A percentile compares a stretch with the other conserved stretches of the same genome.
Evolutionary conservation across 1,140 invertebrate species (phyloP).

Genomic region (Chlorops oryzae): DNA sequence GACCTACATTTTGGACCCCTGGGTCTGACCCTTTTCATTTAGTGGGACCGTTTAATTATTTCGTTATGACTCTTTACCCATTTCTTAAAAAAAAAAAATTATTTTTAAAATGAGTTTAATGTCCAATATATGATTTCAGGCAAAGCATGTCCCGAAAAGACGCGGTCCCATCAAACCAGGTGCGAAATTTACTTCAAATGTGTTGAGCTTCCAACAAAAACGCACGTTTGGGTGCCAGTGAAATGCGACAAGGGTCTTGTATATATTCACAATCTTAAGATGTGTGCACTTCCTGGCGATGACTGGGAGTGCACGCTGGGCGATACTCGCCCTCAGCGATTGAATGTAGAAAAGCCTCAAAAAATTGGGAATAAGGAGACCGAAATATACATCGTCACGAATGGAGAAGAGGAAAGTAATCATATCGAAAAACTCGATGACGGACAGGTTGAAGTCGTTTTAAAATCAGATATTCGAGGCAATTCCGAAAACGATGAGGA

Average conservation of each 20-base stretch:
- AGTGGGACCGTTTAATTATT: slow-evolving; percentile 1
- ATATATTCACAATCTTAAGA: slow-evolving; percentile 49
- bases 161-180: slow-evolving; percentile 49
- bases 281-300: slow-evolving; percentile 50
- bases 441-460: slow-evolving; percentile 3
- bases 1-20: neutral
- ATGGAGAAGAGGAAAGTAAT: slow-evolving; percentile 17
- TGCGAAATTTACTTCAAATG: slow-evolving; percentile 53
- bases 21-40: neutral
- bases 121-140: slow-evolving; percentile 17
- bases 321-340: neutral
- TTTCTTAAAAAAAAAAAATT: slow-evolving; percentile 1
- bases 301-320: slow-evolving; percentile 42
- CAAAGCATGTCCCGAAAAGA: slow-evolving; percentile 49
- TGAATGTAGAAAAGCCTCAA: neutral
- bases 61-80: neutral
- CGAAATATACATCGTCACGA: slow-evolving; percentile 32
- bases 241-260: slow-evolving; percentile 50
- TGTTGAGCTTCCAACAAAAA: slow-evolving; percentile 46
- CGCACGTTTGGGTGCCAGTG: slow-evolving; percentile 51
- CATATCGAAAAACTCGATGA: neutral
- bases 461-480: neutral
- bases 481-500: neutral
- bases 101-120: slow-evolving; percentile 2
- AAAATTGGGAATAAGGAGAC: slow-evolving; percentile 16